Base-by-base conservation (phyloP, 2,797 vertebrate species). In the Streptopelia turtur region DNA sequence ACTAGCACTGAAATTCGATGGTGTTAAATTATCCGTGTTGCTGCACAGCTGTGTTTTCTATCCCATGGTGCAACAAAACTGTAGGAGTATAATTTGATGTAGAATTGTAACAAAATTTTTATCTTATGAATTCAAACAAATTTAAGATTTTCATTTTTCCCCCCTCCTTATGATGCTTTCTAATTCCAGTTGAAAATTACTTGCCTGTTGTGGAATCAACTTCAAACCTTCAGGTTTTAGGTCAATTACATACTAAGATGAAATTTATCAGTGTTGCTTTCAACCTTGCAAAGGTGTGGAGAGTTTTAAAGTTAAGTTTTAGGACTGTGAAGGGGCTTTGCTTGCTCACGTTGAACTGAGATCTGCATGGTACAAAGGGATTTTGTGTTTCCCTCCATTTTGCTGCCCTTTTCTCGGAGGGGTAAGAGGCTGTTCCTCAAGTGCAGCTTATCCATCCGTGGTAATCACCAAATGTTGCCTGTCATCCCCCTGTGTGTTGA, bases 361-460 rank as follows among this genome's bases (percentile, higher is more conserved):
- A 33, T 53, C 28, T 1, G 0, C 63, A 4, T 0, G 0, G 60
- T 68, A 15, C 43, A 41, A 59, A 69, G 35, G 68, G 12, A 16
- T 14, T 83, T 8, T 8, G 16, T 1, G 0, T 12, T 50, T 41
- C 28, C 3, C 0, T 61, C 31, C 4, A 0, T n/a, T 78, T 33
- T 89, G 39, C 35, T 9, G 5, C 49, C 16, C 14, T 61, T 75
- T 70, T 27, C 13, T 43, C 0, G 0, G 24, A 59, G 72, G 22
- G 37, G 35, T 22, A 13, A 61, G 13, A 4, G 23, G 5, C 52
- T 0, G 1, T n/a, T 35, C 25, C 69, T 55, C 0, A 0, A 22
- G 5, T 5, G 10, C 11, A 20, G 4, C 68, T 83, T 25, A 55
- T 55, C 56, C 47, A 52, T 35, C 0, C 0, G 16, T 65, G 16